Evolutionary conservation across 2,797 vertebrate species (phyloP).

Genomic region (Melanotaenia maccullochi): DNA sequence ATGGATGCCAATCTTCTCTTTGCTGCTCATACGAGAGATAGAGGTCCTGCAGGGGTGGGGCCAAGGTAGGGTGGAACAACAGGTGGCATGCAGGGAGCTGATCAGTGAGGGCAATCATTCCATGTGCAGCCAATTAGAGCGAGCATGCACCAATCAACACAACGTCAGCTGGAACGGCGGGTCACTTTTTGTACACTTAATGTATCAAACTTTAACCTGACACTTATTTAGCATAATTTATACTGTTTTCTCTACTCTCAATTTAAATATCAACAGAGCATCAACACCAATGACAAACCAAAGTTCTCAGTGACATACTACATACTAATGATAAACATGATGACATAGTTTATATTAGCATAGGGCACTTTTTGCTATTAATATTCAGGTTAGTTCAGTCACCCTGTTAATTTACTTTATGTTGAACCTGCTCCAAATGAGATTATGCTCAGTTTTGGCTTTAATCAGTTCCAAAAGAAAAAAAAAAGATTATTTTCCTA

Average conservation of each 20-base stretch:
- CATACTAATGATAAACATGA: slow-evolving; percentile 2
- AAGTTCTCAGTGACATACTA: slow-evolving; percentile 22
- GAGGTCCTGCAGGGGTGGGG: slow-evolving; percentile 85
- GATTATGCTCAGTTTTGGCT: background rate
- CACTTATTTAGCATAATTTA: background rate
- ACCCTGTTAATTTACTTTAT: background rate
- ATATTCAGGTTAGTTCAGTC: background rate
- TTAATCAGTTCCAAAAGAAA: too few species aligned
- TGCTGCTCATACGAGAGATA: slow-evolving; percentile 92
- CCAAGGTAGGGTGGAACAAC: slow-evolving; percentile 68
- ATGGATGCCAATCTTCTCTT: slow-evolving; percentile 87
- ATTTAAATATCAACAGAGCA: slow-evolving; percentile 25
- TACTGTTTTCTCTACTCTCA: background rate
- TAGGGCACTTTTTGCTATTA: background rate
- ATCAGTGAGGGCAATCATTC: slow-evolving; percentile 80
- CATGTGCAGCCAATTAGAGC: slow-evolving; percentile 81
- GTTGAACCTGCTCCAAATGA: background rate
- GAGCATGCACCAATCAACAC: slow-evolving; percentile 61
- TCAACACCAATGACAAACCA: slow-evolving; percentile 17
- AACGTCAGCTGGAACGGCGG: slow-evolving; percentile 40
- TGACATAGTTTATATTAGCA: background rate
- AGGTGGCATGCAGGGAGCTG: slow-evolving; percentile 82
- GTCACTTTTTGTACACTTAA: slow-evolving; percentile 33
- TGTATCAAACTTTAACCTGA: background rate
- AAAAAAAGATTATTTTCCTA: background rate